phyloP scores from a whole-genome alignment of 2,797 vertebrate species.

The Pipistrellus nathusii region DNA sequence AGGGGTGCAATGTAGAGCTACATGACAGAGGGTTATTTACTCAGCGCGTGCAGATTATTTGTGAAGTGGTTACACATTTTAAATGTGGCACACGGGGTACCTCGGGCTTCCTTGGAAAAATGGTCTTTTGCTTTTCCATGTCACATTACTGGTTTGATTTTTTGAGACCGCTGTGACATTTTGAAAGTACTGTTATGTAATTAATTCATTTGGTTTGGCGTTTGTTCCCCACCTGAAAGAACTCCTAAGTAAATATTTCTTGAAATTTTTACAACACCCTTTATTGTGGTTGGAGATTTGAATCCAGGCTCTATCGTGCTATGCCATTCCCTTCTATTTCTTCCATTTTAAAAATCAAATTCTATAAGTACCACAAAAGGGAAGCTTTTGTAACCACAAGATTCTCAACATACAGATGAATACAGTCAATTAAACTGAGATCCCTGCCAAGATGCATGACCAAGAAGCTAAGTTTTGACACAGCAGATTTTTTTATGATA shows the following conservation, averaged over 20 bases:
- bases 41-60: neutral
- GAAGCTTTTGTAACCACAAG: slow-evolving; percentile 19
- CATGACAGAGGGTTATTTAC: slow-evolving; percentile 72
- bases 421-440: neutral
- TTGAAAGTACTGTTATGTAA: neutral
- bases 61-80: slow-evolving; percentile 61
- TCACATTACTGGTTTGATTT: neutral
- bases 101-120: slow-evolving; percentile 48
- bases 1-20: slow-evolving; percentile 72
- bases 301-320: neutral
- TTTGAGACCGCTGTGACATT: neutral
- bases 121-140: slow-evolving; percentile 5
- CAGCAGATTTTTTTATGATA: neutral
- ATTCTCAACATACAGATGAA: slow-evolving; percentile 25
- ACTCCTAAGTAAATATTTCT: slow-evolving; percentile 47
- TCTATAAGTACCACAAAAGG: neutral
- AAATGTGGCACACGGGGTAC: slow-evolving; percentile 61
- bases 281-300: neutral
- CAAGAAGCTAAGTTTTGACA: slow-evolving; percentile 36
- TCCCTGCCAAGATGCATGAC: neutral
- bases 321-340: neutral
- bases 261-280: neutral
- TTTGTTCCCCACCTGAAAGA: slow-evolving; percentile 52
- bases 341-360: slow-evolving; percentile 34
- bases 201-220: slow-evolving; percentile 26